Conservation (phyloP, 2,888 invertebrate species). For the Tenthredo scrophulariae region DNA sequence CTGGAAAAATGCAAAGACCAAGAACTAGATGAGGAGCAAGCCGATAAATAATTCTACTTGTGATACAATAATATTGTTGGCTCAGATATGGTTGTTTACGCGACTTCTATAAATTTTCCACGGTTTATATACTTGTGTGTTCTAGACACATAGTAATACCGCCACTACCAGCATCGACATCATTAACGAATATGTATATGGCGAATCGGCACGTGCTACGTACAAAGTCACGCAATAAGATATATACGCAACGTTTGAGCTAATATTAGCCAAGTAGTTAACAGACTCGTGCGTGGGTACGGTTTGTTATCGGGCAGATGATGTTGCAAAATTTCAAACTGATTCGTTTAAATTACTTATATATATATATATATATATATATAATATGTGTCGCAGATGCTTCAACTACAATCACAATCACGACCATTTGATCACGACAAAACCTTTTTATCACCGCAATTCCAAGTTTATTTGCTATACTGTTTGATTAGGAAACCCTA, state of each 20-base stretch:
- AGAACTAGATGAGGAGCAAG: conserved; percentile 9
- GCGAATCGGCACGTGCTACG: conserved; percentile 41
- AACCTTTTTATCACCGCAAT: conserved; percentile 4
- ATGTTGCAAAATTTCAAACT: conserved; percentile 40
- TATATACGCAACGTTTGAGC: conserved; percentile 50
- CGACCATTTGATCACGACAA: background rate
- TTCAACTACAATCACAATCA: background rate
- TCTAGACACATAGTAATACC: background rate
- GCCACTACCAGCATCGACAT: conserved; percentile 34
- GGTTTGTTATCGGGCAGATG: conserved; percentile 46
- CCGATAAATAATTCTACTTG: conserved; percentile 13
- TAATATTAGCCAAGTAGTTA: conserved; percentile 52
- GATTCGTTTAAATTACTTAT: conserved; percentile 33
- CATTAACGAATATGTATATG: conserved; percentile 40
- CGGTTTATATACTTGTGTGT: background rate
- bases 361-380: background rate
- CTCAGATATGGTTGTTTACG: conserved; percentile 33
- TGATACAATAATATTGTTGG: conserved; percentile 41
- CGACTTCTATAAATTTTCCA: conserved; percentile 46
- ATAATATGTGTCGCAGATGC: background rate
- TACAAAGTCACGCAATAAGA: conserved; percentile 49
- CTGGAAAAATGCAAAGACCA: background rate
- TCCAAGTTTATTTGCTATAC: background rate
- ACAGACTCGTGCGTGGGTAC: conserved; percentile 48
- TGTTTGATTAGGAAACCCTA: background rate